Evolutionary conservation across 2,797 vertebrate species (phyloP).

Genomic region (Psittacula echo): DNA sequence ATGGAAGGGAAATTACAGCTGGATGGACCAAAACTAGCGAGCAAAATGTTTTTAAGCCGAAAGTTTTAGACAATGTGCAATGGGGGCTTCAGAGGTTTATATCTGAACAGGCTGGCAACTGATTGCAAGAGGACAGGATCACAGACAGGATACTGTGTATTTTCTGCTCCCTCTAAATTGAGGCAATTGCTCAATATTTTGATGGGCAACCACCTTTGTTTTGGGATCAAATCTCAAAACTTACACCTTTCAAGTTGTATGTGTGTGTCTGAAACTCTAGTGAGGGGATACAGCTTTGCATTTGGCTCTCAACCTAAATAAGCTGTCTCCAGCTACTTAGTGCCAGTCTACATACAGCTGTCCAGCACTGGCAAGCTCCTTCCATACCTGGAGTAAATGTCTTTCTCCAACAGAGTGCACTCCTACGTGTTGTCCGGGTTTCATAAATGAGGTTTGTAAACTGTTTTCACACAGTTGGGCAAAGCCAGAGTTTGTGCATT

Average conservation of each 20-base stretch:
- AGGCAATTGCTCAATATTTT: neutral
- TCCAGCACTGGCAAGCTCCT: neutral
- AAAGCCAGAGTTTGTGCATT: neutral
- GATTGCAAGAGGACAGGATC: neutral
- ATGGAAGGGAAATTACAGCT: neutral
- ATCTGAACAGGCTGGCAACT: neutral
- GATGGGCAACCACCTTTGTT: neutral
- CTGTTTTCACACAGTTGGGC: neutral
- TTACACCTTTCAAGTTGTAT: neutral
- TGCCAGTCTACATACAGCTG: neutral
- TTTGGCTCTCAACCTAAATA: neutral
- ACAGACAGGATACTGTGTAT: neutral
- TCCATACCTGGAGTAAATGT: neutral
- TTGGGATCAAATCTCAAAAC: neutral
- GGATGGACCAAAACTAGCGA: neutral
- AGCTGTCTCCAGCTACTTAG: neutral
- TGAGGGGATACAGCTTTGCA: neutral
- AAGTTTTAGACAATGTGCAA: neutral
- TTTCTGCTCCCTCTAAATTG: neutral
- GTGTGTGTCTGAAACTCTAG: neutral
- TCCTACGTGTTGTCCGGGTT: accelerated
- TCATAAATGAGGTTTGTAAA: neutral
- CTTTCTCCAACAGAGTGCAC: neutral
- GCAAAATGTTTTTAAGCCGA: neutral
- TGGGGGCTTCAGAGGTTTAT: accelerated